Evolutionary conservation across 2,797 vertebrate species (phyloP), one percentile per base, ranked within the genome.

Genomic region (Echiichthys vipera): DNA sequence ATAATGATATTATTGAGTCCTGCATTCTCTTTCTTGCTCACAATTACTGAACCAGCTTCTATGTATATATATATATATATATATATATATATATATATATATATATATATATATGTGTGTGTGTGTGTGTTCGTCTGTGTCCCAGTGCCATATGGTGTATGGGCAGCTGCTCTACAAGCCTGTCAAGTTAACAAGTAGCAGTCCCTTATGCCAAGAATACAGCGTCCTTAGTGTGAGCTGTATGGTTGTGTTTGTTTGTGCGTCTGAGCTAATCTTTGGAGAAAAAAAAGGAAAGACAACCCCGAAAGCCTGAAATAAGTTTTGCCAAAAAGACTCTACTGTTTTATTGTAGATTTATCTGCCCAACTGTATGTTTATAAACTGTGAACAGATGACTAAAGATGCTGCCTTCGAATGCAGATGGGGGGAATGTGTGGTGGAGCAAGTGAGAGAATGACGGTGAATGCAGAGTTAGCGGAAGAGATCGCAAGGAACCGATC

Each of bases 121-220:
- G n/a, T n/a, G n/a, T n/a, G 53, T 30, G 29, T 58, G 50, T 59
- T 79, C 12, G 15, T 81, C 63, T 55, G 57, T 51, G 42, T 79
- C 66, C 62, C 68, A 27, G 61, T 62, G 32, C 84, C 76, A 84
- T 71, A 72, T 74, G 75, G 47, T 25, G 51, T 18, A 51, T 18
- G 65, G 68, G 15, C 71, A 83, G 77, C 77, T 75, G 78, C 46
- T 75, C 70, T 22, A 30, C 1, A 5, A 78, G 66, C 72, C 70
- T 82, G 83, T 86, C 86, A 80, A 65, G 69, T 71, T 74, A 87
- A 87, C 83, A 77, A 74, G 53, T 66, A 32, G 49, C 0, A 11
- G 46, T 81, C 67, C 56, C 58, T 47, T 30, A 17, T 24, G 84
- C 65, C 59, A 40, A 65, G 75, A 54, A 45, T 18, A 20, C 56